Evolutionary conservation across 2,797 vertebrate genomes (phyloP), one percentile per base, ranked within the genome.

Genomic region (Nyctibius grandis): DNA sequence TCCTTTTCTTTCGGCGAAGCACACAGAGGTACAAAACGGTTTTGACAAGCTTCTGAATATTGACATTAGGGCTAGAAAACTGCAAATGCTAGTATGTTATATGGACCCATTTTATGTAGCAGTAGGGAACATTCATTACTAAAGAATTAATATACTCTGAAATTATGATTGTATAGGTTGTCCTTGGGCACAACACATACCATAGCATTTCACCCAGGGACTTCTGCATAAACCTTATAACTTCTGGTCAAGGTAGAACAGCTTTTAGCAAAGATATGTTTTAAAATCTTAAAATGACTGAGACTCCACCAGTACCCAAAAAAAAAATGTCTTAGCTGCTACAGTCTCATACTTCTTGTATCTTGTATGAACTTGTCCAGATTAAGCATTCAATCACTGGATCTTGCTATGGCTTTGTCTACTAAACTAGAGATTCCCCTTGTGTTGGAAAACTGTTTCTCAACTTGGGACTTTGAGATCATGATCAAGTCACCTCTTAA

Each of bases 401-500:
- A 86, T 44, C 59, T 63, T 84, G 50, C 59, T 81, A 59, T 34
- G 47, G 61, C 63, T 94, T 92, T 81, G 20, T 63, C 84, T 76
- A 38, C 28, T 89, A 81, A 93, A 88, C 84, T 73, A 79, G 63
- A 86, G 36, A 93, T 82, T 88, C 44, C 5, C 8, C 2, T 0
- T 54, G 31, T 73, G 57, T 19, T 78, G 42, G 76, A 90, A 95
- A 94, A 91, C n/a, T 48, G 20, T 84, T 92, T 75, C 76, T 86
- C 61, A 59, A 23, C 38, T 75, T 84, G 61, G 79, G 61, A 75
- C 75, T 87, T 84, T 78, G 56, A 93, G 64, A 74, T 72, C 56
- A 42, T 40, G 82, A 80, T 85, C 92, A 91, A 86, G 59, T 40
- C 89, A 94, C 59, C 89, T 84, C 87, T 93, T 93, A 93, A 95